A percentile compares a stretch with the other conserved stretches of the same genome.
Conservation (phyloP, 2,113 vertebrate species). For the Parotia lawesii region DNA sequence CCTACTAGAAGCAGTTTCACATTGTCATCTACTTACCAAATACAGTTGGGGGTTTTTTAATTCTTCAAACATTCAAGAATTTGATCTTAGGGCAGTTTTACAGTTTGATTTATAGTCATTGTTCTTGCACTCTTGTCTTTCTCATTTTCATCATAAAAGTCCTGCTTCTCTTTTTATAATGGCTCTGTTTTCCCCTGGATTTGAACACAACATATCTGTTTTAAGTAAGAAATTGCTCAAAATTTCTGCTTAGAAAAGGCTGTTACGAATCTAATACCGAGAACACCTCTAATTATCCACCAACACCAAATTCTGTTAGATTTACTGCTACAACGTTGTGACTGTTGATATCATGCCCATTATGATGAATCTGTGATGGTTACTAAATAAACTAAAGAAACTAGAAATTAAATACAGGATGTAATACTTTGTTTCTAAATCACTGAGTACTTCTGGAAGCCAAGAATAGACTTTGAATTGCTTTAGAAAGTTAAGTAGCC, state of each 20-base stretch:
- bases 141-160: neutral
- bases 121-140: neutral
- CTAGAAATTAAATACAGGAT: neutral
- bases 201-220: neutral
- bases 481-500: neutral
- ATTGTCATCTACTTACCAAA: neutral
- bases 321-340: neutral
- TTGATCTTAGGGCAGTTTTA: neutral
- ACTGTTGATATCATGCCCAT: neutral
- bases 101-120: neutral
- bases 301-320: neutral
- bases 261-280: neutral
- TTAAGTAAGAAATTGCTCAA: neutral
- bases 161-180: neutral
- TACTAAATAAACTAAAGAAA: neutral
- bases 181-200: neutral
- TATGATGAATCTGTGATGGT: neutral
- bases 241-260: neutral
- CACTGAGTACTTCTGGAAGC: neutral
- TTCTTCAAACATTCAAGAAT: neutral
- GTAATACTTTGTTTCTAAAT: neutral
- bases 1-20: accelerated
- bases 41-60: neutral
- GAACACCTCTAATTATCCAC: neutral
- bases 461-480: neutral